Base-by-base conservation (phyloP, 2,888 invertebrate genomes). In the Lordiphosa fenestrarum region DNA sequence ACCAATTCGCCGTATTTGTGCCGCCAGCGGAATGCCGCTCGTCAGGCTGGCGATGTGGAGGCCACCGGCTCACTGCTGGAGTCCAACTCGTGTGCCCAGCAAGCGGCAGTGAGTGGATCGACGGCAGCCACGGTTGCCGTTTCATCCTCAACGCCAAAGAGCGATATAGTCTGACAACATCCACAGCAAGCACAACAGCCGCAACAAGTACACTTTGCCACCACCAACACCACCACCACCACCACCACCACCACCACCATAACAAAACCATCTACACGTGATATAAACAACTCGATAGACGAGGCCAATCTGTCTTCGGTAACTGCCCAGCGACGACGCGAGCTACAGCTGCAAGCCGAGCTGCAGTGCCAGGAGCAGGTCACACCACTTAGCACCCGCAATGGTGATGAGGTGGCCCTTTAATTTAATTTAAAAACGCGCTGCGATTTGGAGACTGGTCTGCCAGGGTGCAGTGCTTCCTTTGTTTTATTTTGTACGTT, bases 1-100 rank as follows among this genome's bases (percentile, higher is more conserved):
- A 92, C 93, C 50, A 94, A 94, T 74, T 95, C 95, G 15, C 95
- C 95, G 36, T 95, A 95, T 88, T 90, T 95, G 88, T 95, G 95
- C 88, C 92, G 96, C 55, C 96, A 96, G 86, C 91, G 96, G 59
- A 94, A 92, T 87, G 93, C 93, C 88, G 92, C 93, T 87, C 91
- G 93, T 60, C 89, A 89, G 71, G 78, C 87, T 7, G 89, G 86
- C 65, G 89, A 90, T 68, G 72, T 89, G 42, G 89, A 90, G 71
- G 86, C 89, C 19, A 33, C 44, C 41, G 89, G 89, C 46, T 89
- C 89, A 38, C 74, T 89, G 62, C 74, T 89, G 47, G 89, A 89
- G 53, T 71, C 86, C 33, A 70, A 83, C 9, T 73, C 78, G 44
- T 82, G 74, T 56, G 74, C 72, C 41, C 84, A 84, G 69, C 69